Evolutionary conservation across 2,113 vertebrate species (phyloP).

Genomic region (Porphyrio hochstetteri): DNA sequence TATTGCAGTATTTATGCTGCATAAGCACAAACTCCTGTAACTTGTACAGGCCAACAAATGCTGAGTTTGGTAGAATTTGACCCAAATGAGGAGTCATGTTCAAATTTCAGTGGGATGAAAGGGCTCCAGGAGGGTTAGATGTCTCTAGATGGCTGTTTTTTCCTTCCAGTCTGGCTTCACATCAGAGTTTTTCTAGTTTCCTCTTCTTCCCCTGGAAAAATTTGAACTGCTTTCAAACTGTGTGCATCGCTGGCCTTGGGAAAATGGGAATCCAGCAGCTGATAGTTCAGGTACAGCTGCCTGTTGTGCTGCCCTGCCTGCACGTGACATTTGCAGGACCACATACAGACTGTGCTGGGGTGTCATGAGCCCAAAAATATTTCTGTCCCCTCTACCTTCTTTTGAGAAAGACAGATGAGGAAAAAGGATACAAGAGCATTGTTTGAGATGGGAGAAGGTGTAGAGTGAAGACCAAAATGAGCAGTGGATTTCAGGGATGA

Average conservation of each 20-base stretch:
- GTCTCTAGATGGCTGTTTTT: neutral
- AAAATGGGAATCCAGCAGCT: neutral
- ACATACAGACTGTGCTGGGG: rapidly evolving
- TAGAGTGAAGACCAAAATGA: neutral
- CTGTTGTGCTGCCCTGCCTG: neutral
- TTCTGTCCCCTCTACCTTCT: neutral
- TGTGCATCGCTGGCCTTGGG: neutral
- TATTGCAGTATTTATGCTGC: neutral
- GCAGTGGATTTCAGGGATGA: neutral
- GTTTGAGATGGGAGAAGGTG: neutral
- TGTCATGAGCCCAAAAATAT: neutral
- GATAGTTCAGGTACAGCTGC: neutral
- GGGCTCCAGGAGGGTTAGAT: neutral
- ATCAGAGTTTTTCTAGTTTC: neutral
- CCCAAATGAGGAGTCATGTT: neutral
- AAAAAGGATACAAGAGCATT: rapidly evolving
- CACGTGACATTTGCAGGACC: rapidly evolving
- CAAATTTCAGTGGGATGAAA: neutral
- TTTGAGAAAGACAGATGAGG: neutral
- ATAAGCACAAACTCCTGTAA: neutral
- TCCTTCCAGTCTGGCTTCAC: neutral
- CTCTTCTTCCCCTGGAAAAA: neutral
- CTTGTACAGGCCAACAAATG: neutral
- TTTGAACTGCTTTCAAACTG: neutral
- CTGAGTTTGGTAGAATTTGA: neutral